phyloP scores from a whole-genome alignment of 2,113 vertebrate species.

The Passer montanus region DNA sequence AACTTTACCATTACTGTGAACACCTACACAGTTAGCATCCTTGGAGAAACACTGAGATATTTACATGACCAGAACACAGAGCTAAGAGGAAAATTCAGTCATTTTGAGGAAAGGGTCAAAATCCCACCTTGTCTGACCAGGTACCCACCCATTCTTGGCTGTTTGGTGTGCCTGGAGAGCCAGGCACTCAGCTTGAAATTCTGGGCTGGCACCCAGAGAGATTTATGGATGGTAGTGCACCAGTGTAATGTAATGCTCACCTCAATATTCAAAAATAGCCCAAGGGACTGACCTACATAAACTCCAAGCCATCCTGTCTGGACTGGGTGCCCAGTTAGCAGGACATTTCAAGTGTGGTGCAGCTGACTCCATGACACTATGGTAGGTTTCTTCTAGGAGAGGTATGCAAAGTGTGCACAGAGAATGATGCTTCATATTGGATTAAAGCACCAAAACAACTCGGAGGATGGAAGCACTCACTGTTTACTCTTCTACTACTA shows the following conservation, averaged over 20 bases:
- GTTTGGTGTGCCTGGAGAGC: neutral
- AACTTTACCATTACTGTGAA: neutral
- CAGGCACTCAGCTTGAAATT: neutral
- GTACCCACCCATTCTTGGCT: neutral
- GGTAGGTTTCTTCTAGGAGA: neutral
- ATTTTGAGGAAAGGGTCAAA: neutral
- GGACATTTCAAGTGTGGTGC: neutral
- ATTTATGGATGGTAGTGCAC: neutral
- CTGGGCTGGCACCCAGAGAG: neutral
- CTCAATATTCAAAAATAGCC: conserved; percentile 37
- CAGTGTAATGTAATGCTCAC: neutral
- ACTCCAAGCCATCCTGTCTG: neutral
- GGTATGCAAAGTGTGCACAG: neutral
- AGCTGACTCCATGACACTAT: neutral
- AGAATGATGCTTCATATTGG: fast-evolving
- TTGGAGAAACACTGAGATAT: neutral
- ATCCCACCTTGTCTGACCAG: neutral
- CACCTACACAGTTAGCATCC: neutral
- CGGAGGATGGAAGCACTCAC: neutral
- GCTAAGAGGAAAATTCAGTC: neutral
- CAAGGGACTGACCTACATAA: neutral
- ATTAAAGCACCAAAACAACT: neutral
- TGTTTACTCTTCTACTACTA: neutral
- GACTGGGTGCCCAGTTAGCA: neutral
- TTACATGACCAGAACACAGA: neutral